Base-by-base conservation (phyloP, 2,113 vertebrate genomes). In the Xiphorhynchus elegans region DNA sequence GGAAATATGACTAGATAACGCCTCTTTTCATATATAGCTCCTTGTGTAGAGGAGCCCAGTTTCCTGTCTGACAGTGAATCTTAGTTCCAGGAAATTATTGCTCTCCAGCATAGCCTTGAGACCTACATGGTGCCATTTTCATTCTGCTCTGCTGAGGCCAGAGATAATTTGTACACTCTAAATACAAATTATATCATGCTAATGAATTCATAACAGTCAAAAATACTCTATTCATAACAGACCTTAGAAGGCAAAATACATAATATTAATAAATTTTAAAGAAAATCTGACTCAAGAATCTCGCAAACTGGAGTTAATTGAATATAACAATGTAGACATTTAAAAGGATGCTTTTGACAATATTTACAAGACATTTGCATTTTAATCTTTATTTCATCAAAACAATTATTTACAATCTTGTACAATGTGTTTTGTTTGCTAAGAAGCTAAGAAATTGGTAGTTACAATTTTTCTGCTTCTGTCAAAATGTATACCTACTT, bases 201-300 rank as follows among this genome's bases (percentile, higher is more conserved):
- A 90, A 95, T 91, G 44, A 91, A 80, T 72, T 93, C 47, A 44
- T 84, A 84, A 69, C 23, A 68, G 60, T 79, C 33, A 84, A 75
- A 96, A 84, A 8, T 11, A 63, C 12, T 91, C 28, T 82, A 46
- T 93, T 80, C 52, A 62, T 42, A 84, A 85, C 7, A 91, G 39
- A 66, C 33, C n/a, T 80, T 81, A 86, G 77, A 90, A 89, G 47
- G 62, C 47, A 94, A 78, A 95, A 79, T 68, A 31, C 28, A 56
- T 66, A 60, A 21, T 20, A 81, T 81, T 73, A 67, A 67, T 73
- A 47, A 9, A 55, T 72, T 87, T 86, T 90, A 26, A 91, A 79
- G 68, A 84, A 94, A 95, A 95, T 69, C 33, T 42, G 2, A n/a
- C n/a, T 39, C 35, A 84, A 78, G 37, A 79, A 85, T 76, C 47